A percentile compares a stretch with the other conserved stretches of the same genome.
Conservation (phyloP, 2,113 vertebrate genomes). For the Ciconia boyciana region DNA sequence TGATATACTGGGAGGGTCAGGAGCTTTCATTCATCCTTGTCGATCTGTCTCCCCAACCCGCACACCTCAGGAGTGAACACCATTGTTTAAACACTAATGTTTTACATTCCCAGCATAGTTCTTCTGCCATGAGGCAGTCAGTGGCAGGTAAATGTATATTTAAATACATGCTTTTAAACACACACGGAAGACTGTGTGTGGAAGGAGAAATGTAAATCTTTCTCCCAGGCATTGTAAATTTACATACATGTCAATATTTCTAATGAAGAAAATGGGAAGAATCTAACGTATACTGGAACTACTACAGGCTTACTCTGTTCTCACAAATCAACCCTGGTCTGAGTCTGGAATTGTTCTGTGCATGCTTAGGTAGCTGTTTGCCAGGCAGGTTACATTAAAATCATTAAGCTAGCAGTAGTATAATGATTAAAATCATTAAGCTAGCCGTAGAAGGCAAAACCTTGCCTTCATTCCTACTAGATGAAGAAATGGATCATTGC, state of each 20-base stretch:
- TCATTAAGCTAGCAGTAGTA: neutral
- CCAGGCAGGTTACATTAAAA: neutral
- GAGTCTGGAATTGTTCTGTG: neutral
- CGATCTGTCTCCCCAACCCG: neutral
- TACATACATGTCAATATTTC: neutral
- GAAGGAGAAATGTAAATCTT: neutral
- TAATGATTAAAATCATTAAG: neutral
- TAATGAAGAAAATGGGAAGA: neutral
- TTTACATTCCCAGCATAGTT: neutral
- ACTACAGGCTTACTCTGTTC: neutral
- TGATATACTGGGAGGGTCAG: neutral
- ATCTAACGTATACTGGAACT: neutral
- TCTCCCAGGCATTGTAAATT: neutral
- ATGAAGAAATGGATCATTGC: neutral
- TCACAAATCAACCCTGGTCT: neutral
- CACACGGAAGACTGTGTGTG: neutral
- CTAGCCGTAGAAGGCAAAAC: neutral
- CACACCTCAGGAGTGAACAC: neutral
- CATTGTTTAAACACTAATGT: neutral
- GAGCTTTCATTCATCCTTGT: neutral
- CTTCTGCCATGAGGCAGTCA: neutral
- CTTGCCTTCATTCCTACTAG: neutral
- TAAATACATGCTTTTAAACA: neutral
- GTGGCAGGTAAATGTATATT: neutral
- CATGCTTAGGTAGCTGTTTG: neutral